Conservation (phyloP, 2,113 vertebrate species). For the Pollimyrus isidori region DNA sequence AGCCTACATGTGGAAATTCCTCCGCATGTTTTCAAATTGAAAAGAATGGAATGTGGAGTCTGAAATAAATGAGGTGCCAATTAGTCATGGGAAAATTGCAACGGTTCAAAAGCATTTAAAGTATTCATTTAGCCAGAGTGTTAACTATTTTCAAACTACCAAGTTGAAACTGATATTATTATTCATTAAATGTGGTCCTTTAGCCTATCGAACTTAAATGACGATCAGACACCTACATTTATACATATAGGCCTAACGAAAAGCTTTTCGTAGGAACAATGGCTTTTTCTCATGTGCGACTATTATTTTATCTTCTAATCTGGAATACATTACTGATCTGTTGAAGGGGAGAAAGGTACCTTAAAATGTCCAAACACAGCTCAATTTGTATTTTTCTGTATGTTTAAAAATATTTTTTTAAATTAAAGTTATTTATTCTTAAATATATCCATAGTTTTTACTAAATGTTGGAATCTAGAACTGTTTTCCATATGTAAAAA, state of each 20-base stretch:
- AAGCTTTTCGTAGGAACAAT: neutral
- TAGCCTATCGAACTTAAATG: neutral
- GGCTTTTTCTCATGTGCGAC: neutral
- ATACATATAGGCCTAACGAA: neutral
- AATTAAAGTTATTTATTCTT: no score
- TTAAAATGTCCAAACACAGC: no score
- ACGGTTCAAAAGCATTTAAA: neutral
- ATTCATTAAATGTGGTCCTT: neutral
- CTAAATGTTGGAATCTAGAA: neutral
- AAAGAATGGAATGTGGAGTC: neutral
- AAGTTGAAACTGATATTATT: neutral
- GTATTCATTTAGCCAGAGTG: neutral
- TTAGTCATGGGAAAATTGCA: neutral
- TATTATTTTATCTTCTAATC: neutral
- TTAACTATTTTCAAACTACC: neutral
- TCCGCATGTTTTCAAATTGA: neutral
- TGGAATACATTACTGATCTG: neutral
- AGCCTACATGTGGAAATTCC: neutral
- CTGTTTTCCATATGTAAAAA: neutral
- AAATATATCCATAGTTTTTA: no score
- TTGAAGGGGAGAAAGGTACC: neutral
- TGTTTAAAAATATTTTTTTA: no score
- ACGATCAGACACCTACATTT: neutral
- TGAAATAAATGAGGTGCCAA: neutral
- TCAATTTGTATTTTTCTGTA: no score